Percentiles rank a stretch among this genome's conserved stretches.
Conservation (phyloP, 2,888 invertebrate genomes). For the Keiferia lycopersicella region DNA sequence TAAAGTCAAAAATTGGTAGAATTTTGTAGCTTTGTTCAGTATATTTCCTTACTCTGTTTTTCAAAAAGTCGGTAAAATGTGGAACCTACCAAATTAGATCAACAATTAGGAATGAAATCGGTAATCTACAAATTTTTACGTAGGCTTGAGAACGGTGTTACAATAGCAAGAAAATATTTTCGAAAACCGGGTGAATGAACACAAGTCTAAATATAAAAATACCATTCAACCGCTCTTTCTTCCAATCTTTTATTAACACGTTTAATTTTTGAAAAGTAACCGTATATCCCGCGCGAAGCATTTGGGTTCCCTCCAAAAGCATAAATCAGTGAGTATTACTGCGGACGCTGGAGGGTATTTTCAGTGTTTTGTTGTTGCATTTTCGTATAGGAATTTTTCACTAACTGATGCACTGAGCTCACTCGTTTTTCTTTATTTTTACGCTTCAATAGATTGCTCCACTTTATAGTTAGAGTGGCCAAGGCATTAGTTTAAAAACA, state of each 20-base stretch:
- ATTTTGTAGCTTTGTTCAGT: too few relatives aligned
- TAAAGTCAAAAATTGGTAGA: too few relatives aligned
- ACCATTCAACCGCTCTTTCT: not conserved
- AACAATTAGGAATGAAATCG: too few relatives aligned
- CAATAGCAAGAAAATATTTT: not conserved
- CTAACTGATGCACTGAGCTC: too few relatives aligned
- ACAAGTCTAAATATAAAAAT: not conserved
- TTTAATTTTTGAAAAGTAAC: slow-evolving; percentile 30
- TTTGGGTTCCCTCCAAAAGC: slow-evolving; percentile 44
- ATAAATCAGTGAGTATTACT: slow-evolving; percentile 29
- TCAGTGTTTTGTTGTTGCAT: slow-evolving; percentile 18
- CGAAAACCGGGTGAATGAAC: not conserved
- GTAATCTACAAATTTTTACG: too few relatives aligned
- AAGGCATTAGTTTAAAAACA: too few relatives aligned
- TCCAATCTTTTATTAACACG: not conserved
- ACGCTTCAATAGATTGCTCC: too few relatives aligned
- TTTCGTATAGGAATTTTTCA: not conserved
- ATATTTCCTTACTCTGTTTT: too few relatives aligned
- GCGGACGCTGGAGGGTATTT: slow-evolving; percentile 1
- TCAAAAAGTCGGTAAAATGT: too few relatives aligned
- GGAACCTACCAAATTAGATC: too few relatives aligned
- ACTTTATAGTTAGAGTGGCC: too few relatives aligned
- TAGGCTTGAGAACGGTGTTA: not conserved
- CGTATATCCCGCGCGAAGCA: slow-evolving; percentile 37
- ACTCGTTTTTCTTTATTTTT: too few relatives aligned